These are phyloP conservation scores for Harpalus rufipes DNA, from an alignment of 2,888 invertebrate genomes.

Conservation along the genomic window DNA sequence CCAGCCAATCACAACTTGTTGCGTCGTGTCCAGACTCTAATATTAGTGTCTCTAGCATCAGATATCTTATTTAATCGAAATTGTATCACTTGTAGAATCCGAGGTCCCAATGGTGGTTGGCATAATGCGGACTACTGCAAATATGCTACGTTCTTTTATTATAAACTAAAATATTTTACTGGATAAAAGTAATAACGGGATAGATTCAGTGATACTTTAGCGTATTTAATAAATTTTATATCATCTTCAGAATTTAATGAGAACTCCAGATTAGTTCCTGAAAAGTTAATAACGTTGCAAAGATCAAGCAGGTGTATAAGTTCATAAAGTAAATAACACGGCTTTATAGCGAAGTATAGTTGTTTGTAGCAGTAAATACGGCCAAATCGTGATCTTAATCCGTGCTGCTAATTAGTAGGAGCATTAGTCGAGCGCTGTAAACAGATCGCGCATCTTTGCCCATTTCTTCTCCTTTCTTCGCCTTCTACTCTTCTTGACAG, in stretches of 20 bases:
- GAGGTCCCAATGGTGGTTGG: too few species aligned
- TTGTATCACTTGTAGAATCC: too few species aligned
- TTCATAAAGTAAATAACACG: background rate
- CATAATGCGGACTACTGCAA: too few species aligned
- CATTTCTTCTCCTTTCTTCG: slow-evolving; percentile 23
- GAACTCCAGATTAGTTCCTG: background rate
- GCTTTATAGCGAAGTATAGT: slow-evolving; percentile 2
- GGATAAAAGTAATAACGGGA: too few species aligned
- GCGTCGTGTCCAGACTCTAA: too few species aligned
- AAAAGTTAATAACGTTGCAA: background rate
- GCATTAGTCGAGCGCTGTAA: slow-evolving; percentile 70
- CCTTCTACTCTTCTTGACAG: background rate
- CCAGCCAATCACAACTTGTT: too few species aligned
- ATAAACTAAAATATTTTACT: too few species aligned
- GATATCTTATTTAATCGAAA: too few species aligned
- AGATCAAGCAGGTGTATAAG: background rate
- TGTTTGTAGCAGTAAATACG: slow-evolving; percentile 54
- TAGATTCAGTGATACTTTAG: background rate
- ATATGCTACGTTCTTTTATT: too few species aligned
- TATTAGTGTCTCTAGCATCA: too few species aligned
- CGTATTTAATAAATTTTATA: background rate
- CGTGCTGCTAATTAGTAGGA: slow-evolving; percentile 70
- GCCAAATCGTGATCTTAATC: slow-evolving; percentile 69
- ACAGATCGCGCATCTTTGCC: slow-evolving; percentile 68
- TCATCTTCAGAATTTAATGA: background rate